A percentile compares a stretch with the other conserved stretches of the same genome.
phyloP scores from a whole-genome alignment of 2,888 invertebrate genomes.

The Branchipolynoe longqiensis region DNA sequence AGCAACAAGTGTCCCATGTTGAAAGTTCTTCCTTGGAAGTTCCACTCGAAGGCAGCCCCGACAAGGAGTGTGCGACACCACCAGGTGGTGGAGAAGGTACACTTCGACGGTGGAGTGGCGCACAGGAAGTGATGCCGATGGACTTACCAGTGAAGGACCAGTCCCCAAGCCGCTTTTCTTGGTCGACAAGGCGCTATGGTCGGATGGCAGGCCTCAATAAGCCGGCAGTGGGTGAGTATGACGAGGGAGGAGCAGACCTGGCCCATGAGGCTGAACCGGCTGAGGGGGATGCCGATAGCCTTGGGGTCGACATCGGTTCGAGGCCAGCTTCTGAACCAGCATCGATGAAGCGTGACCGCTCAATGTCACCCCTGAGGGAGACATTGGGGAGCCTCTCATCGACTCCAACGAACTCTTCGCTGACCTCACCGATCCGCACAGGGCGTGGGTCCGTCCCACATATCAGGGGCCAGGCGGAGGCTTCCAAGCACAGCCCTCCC shows the following conservation, averaged over 20 bases:
- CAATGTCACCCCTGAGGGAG: constrained; percentile 9
- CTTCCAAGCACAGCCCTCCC: neutral
- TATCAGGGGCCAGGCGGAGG: neutral
- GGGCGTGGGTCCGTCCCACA: neutral
- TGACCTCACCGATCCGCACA: constrained; percentile 7
- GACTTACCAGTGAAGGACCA: constrained; percentile 42
- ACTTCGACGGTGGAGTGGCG: neutral
- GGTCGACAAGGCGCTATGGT: constrained; percentile 26
- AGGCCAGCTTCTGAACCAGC: neutral
- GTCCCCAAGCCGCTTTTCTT: neutral
- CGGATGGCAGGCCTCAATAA: constrained; percentile 39
- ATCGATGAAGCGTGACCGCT: neutral
- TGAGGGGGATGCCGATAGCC: neutral
- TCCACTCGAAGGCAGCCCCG: constrained; percentile 36
- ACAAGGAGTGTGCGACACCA: neutral
- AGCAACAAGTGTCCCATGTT: neutral
- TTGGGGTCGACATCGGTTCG: neutral
- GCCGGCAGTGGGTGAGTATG: constrained; percentile 17
- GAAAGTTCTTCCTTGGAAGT: constrained; percentile 3
- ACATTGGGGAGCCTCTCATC: neutral
- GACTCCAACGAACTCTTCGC: neutral
- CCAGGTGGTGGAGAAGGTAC: neutral
- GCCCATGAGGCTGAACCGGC: neutral
- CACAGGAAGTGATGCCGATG: constrained; percentile 43
- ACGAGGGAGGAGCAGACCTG: constrained; percentile 36